Evolutionary conservation across 1,140 invertebrate species (phyloP), one percentile per base, ranked within the genome.

Genomic region (Sitophilus oryzae): DNA sequence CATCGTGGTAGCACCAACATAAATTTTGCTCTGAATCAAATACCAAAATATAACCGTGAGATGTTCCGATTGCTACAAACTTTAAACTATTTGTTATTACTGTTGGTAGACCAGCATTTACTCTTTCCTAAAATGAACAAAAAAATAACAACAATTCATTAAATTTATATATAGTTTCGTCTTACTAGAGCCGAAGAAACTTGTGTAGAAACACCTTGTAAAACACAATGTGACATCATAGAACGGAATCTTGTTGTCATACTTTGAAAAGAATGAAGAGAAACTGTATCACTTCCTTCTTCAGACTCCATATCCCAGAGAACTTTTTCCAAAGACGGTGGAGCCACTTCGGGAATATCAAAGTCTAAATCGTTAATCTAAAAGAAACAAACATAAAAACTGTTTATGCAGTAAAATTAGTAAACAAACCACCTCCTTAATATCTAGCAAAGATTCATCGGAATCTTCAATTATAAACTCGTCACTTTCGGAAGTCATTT

Each of bases 21-120:
- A 96, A 73, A 14, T 82, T 87, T 73, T 93, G 89, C 19, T 83
- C 81, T 2, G 79, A 77, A 78, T 93, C 91, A 78, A 97, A 97
- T 46, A 91, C 84, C 11, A 97, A 74, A 47, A 96, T 81, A 54
- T 93, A 79, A 16, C 94, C 93, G 74, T 96, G 91, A 34, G 91
- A 93, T 35, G 93, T 97, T 25, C 95, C 94, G 41, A 97, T 82
- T 15, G 88, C 89, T 58, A 96, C 85, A 65, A 89, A 81, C 41
- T 84, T 82, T 1, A 82, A 79, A 46, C 88, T 85, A 34, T 86
- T 87, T 56, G 86, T 81, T 19, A 88, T 79, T 16, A 89, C 83
- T 62, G 91, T 93, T 1, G 93, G 89, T 49, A 87, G 79, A 18
- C 93, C 93, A 47, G 91, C 89, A 75, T 91, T 86, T 16, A 94